Conservation (phyloP, 2,113 vertebrate genomes). For the Siniperca chuatsi region DNA sequence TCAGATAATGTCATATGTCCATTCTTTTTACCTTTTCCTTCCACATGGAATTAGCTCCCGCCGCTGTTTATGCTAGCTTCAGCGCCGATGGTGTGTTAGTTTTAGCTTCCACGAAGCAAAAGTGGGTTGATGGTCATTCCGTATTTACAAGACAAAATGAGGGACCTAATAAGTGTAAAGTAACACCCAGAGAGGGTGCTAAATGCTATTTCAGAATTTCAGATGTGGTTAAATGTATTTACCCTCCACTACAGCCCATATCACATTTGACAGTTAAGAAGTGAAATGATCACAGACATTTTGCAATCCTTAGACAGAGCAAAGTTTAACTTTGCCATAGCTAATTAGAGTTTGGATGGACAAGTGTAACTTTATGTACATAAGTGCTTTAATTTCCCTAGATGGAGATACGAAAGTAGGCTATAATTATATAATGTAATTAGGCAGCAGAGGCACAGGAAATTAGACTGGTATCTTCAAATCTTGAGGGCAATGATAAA, state of each 20-base stretch:
- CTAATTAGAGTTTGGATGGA: slow-evolving; percentile 53
- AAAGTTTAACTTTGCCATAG: slow-evolving; percentile 33
- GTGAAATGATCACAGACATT: not conserved
- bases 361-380: slow-evolving; percentile 60
- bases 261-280: not conserved
- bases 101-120: not conserved
- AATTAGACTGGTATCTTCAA: slow-evolving; percentile 59
- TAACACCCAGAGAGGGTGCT: not conserved
- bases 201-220: not conserved
- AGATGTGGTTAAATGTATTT: not conserved
- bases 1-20: not conserved
- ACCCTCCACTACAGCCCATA: not conserved
- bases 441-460: slow-evolving; percentile 57
- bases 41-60: not conserved
- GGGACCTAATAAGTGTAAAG: not conserved
- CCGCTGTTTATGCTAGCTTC: not conserved
- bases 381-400: slow-evolving; percentile 70
- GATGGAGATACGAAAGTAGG: slow-evolving; percentile 41
- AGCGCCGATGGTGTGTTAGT: not conserved
- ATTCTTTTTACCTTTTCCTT: not conserved
- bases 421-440: slow-evolving; percentile 68
- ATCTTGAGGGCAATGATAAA: slow-evolving; percentile 60
- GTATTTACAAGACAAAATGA: not conserved
- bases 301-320: not conserved
- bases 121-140: not conserved